A percentile compares a stretch with the other conserved stretches of the same genome.
phyloP scores from a whole-genome alignment of 2,888 invertebrate genomes.

The Ditula angustiorana region DNA sequence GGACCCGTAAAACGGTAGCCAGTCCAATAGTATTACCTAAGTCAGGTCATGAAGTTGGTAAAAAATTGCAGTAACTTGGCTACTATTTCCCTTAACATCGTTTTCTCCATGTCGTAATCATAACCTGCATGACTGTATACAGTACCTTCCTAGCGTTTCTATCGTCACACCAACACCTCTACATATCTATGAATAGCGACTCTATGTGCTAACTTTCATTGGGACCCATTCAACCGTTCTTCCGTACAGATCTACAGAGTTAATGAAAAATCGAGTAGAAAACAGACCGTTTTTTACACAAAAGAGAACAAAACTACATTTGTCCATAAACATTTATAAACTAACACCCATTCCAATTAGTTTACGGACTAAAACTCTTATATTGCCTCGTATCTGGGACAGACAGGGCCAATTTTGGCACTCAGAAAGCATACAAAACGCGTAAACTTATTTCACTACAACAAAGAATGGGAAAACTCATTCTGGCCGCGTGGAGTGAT shows the following conservation, averaged over 20 bases:
- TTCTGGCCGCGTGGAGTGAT: conserved; percentile 51
- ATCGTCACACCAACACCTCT: conserved; percentile 1
- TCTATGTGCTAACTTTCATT: background rate
- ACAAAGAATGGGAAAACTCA: conserved; percentile 38
- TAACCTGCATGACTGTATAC: conserved; percentile 15
- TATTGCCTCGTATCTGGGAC: conserved; percentile 13
- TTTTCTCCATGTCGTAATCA: conserved; percentile 19
- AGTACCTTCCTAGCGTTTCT: no score
- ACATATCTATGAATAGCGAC: background rate
- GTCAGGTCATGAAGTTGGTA: background rate
- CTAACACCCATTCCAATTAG: background rate
- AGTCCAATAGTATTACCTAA: background rate
- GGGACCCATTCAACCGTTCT: background rate
- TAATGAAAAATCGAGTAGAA: background rate
- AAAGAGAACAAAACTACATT: background rate
- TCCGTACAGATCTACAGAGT: background rate
- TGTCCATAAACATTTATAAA: background rate
- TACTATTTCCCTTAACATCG: background rate
- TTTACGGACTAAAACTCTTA: background rate
- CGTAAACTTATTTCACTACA: conserved; percentile 39
- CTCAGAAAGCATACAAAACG: conserved; percentile 26
- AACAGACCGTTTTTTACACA: background rate
- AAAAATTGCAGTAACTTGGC: background rate
- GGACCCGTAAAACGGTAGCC: background rate
- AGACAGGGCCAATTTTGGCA: conserved; percentile 31